These are phyloP conservation scores for Microcebus jonahi DNA, from an alignment of 2,113 vertebrate species.

Conservation along the genomic window DNA sequence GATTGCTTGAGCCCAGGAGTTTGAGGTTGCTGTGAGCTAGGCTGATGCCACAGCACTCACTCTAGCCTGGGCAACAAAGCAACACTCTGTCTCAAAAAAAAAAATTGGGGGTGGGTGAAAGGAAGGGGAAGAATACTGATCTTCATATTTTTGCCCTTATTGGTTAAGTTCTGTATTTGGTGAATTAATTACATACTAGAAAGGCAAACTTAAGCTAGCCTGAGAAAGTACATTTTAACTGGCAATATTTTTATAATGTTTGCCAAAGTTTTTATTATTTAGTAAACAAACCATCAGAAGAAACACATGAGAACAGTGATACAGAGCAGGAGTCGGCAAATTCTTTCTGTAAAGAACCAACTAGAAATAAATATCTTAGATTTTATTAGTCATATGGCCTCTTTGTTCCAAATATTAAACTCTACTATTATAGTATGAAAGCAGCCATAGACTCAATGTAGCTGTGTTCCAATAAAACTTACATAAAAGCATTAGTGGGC, in stretches of 20 bases:
- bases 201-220: not conserved
- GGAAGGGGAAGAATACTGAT: not conserved
- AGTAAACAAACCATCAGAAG: not conserved
- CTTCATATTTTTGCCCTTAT: not conserved
- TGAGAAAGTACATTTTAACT: constrained; percentile 4
- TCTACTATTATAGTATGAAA: not conserved
- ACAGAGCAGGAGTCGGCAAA: not conserved
- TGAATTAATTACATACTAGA: not conserved
- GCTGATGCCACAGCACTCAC: too few species aligned
- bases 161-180: not conserved
- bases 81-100: too few species aligned
- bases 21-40: too few species aligned
- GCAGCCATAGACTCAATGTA: not conserved
- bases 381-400: not conserved
- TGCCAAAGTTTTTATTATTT: not conserved
- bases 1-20: too few species aligned
- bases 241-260: not conserved
- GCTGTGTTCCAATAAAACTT: not conserved
- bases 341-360: not conserved
- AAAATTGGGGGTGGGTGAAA: not conserved
- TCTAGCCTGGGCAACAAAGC: too few species aligned
- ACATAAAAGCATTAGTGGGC: not conserved
- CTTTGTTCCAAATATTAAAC: not conserved
- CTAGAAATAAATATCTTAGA: not conserved
- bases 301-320: not conserved